phyloP scores from a whole-genome alignment of 2,113 vertebrate genomes.

The Platichthys stellatus region DNA sequence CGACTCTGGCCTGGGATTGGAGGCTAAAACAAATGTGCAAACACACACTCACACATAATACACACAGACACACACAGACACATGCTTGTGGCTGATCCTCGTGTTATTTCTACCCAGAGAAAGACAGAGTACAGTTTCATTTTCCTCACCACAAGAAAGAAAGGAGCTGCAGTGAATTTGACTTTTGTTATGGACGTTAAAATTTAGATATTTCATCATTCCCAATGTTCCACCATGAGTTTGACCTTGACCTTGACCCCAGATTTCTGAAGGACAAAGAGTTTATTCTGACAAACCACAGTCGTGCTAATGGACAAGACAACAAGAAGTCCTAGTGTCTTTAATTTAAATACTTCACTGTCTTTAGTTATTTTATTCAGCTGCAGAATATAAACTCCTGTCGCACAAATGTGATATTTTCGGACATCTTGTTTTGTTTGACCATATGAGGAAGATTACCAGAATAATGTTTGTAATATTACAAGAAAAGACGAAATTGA shows the following conservation, averaged over 20 bases:
- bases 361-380: too few species aligned
- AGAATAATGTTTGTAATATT: too few species aligned
- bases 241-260: conserved; percentile 20
- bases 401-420: too few species aligned
- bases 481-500: too few species aligned
- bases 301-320: too few species aligned
- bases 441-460: too few species aligned
- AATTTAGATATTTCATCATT: background rate
- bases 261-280: background rate
- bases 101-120: conserved; percentile 59
- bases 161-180: background rate
- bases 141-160: background rate
- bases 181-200: conserved; percentile 14
- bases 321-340: too few species aligned
- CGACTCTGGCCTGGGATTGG: too few species aligned
- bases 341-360: too few species aligned
- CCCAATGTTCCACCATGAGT: background rate
- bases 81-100: conserved; percentile 40
- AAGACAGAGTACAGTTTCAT: conserved; percentile 42
- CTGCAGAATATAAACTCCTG: too few species aligned
- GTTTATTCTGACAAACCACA: too few species aligned
- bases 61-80: background rate
- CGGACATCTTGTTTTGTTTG: too few species aligned
- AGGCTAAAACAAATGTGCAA: background rate
- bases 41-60: background rate